Evolutionary conservation across 2,888 invertebrate species (phyloP).

Genomic region (Machimus rusticus): DNA sequence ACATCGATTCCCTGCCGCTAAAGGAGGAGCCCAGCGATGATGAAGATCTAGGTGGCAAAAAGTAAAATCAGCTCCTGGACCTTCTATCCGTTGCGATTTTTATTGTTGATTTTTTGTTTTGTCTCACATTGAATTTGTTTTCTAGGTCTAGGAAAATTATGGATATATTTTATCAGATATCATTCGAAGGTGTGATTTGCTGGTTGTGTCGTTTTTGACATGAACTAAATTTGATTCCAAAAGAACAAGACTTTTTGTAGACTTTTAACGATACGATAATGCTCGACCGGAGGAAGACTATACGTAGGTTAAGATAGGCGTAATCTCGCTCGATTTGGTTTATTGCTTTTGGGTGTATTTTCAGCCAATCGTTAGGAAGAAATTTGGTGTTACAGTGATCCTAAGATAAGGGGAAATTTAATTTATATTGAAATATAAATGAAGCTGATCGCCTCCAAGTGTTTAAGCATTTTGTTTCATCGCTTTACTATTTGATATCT

Average conservation of each 20-base stretch:
- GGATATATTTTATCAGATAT: constrained; percentile 34
- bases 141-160: constrained; percentile 30
- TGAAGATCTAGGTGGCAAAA: constrained; percentile 61
- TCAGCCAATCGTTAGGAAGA: not conserved
- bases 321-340: not conserved
- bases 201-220: constrained; percentile 37
- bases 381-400: not conserved
- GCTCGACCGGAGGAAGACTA: constrained; percentile 32
- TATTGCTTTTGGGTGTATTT: not conserved
- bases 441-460: too few species aligned
- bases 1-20: constrained; percentile 67
- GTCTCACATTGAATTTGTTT: constrained; percentile 14
- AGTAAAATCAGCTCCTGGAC: not conserved
- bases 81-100: constrained; percentile 1
- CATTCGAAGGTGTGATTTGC: constrained; percentile 30
- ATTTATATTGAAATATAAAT: too few species aligned
- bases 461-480: too few species aligned
- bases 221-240: constrained; percentile 36
- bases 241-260: constrained; percentile 33
- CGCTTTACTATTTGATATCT: too few species aligned
- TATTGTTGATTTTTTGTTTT: constrained; percentile 34
- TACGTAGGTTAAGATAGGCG: constrained; percentile 3
- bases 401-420: not conserved
- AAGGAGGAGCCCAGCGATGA: constrained; percentile 72
- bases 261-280: not conserved